A percentile compares a stretch with the other conserved stretches of the same genome.
These are phyloP conservation scores for Apaloderma vittatum DNA, from an alignment of 2,113 vertebrate genomes.

Conservation along the genomic window DNA sequence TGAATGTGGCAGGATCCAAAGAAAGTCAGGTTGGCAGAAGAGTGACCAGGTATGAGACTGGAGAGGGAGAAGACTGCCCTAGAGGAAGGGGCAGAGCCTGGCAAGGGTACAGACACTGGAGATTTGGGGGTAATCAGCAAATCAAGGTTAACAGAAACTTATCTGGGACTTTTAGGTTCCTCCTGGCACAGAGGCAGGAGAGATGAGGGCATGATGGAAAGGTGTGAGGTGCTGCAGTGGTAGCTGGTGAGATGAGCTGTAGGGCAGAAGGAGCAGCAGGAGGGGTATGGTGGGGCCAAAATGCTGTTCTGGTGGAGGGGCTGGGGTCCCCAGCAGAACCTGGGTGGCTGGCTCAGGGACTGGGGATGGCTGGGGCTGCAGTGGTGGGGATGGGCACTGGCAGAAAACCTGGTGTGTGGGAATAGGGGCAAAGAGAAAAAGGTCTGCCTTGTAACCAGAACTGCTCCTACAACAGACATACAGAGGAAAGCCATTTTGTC, in stretches of 20 bases:
- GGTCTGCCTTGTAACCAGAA: background rate
- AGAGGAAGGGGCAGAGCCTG: background rate
- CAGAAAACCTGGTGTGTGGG: background rate
- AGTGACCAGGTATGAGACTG: background rate
- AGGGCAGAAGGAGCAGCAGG: background rate
- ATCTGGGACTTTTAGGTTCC: background rate
- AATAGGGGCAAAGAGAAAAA: background rate
- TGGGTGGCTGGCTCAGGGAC: fast-evolving
- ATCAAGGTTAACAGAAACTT: background rate
- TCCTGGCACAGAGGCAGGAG: background rate
- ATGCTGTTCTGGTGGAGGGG: fast-evolving
- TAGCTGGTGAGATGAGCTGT: background rate
- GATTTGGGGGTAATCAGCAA: background rate
- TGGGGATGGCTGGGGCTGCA: background rate
- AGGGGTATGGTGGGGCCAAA: background rate
- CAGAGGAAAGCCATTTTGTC: background rate
- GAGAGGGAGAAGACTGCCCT: background rate
- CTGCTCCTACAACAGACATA: background rate
- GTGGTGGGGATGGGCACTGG: background rate
- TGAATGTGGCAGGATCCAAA: background rate
- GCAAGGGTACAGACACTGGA: background rate
- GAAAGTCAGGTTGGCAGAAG: background rate
- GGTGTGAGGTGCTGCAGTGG: background rate
- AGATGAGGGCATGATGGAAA: background rate
- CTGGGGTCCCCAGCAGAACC: background rate